These are phyloP conservation scores for Aspidiotus rigidus DNA, from an alignment of 2,888 invertebrate genomes.

Conservation along the genomic window DNA sequence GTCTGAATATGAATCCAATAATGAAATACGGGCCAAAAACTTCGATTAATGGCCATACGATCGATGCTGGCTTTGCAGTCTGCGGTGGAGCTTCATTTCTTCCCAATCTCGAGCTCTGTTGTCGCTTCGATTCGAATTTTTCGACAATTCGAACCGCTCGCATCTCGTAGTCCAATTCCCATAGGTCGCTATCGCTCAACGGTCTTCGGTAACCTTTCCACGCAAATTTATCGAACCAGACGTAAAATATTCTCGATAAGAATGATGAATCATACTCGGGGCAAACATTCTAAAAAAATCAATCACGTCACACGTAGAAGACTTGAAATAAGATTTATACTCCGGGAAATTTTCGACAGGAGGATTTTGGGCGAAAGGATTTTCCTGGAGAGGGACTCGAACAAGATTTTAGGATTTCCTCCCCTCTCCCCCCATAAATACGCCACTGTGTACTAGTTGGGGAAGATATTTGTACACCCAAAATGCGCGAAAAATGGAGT, in stretches of 20 bases:
- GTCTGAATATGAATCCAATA: constrained; percentile 73
- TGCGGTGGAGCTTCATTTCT: no score
- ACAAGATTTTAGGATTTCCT: constrained; percentile 46
- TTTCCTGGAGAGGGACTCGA: not conserved
- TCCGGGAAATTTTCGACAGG: not conserved
- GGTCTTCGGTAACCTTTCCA: constrained; percentile 76
- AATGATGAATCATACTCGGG: constrained; percentile 80
- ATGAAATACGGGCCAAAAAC: constrained; percentile 82
- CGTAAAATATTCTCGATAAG: constrained; percentile 72
- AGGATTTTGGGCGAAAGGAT: not conserved
- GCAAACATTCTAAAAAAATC: constrained; percentile 61
- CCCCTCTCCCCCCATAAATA: no score
- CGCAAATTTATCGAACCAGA: constrained; percentile 83
- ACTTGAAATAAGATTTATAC: no score
- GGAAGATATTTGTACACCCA: no score
- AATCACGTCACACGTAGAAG: no score
- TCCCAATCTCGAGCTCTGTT: not conserved
- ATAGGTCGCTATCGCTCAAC: constrained; percentile 71
- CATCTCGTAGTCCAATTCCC: constrained; percentile 80
- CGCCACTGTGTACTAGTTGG: no score
- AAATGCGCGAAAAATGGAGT: no score
- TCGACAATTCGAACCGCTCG: constrained; percentile 70
- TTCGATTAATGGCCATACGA: constrained; percentile 71
- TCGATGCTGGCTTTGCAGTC: constrained; percentile 55
- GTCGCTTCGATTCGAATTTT: constrained; percentile 52